Percentiles rank a stretch among this genome's conserved stretches.
These are phyloP conservation scores for Bembecia ichneumoniformis DNA, from an alignment of 2,888 invertebrate genomes.

Conservation along the genomic window DNA sequence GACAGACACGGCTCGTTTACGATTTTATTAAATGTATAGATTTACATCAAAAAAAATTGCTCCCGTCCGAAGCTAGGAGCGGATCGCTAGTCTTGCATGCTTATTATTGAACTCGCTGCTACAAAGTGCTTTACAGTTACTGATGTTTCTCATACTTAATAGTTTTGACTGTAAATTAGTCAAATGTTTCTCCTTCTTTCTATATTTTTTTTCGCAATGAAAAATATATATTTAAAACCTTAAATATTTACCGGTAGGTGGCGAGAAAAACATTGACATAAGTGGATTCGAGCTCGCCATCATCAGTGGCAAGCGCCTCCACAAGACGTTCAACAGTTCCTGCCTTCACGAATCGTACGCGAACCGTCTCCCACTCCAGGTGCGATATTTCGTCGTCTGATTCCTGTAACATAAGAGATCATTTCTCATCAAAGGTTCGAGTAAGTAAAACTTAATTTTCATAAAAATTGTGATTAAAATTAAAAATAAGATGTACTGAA, in stretches of 20 bases:
- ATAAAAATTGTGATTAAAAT: no score
- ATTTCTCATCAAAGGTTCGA: no score
- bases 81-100: no score
- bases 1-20: no score
- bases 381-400: constrained; percentile 95
- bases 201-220: not conserved
- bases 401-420: constrained; percentile 66
- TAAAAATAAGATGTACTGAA: no score
- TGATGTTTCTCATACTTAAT: no score
- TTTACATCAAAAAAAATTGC: no score
- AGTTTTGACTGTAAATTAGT: not conserved
- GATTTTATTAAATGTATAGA: no score
- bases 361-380: constrained; percentile 98
- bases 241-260: constrained; percentile 87
- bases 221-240: not conserved
- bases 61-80: no score
- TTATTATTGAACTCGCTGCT: no score
- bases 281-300: constrained; percentile 96
- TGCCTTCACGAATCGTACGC: constrained; percentile 95
- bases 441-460: no score
- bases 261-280: constrained; percentile 98
- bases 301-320: constrained; percentile 93
- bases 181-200: not conserved
- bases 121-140: no score
- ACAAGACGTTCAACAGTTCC: constrained; percentile 95